Conservation (phyloP, 2,113 vertebrate species). For the Cygnus atratus region DNA sequence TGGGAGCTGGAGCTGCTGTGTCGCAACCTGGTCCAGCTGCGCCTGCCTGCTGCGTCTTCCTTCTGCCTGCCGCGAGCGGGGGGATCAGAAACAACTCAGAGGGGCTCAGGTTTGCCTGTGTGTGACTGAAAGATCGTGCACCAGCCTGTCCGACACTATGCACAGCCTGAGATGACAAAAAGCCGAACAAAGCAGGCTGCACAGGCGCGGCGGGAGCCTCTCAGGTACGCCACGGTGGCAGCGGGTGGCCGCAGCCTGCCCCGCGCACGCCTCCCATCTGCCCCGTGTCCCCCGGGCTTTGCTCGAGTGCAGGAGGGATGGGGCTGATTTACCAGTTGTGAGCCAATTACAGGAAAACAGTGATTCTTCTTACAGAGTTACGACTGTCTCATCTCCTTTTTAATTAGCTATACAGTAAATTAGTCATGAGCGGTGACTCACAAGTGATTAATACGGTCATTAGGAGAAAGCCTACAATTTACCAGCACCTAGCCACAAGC, state of each 20-base stretch:
- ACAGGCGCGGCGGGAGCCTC: accelerated
- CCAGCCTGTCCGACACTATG: accelerated
- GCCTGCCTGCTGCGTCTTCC: neutral
- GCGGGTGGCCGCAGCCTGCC: neutral
- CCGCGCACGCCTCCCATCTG: accelerated
- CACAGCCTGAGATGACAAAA: neutral
- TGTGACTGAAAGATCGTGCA: accelerated
- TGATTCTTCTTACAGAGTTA: neutral
- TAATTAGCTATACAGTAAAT: neutral
- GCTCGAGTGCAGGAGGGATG: accelerated
- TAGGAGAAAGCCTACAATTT: neutral
- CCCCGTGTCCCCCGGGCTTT: accelerated
- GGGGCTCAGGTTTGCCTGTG: neutral
- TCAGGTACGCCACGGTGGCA: accelerated
- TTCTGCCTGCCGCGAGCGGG: accelerated
- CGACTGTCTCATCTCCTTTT: neutral
- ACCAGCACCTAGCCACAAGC: neutral
- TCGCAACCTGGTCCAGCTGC: neutral
- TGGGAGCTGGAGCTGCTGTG: neutral
- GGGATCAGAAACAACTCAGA: neutral
- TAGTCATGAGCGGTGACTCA: neutral
- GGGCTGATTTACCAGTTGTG: neutral
- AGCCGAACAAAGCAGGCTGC: neutral
- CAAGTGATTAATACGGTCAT: neutral
- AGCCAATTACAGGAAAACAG: neutral